Evolutionary conservation across 2,797 vertebrate species (phyloP).

Genomic region (Erpetoichthys calabaricus): DNA sequence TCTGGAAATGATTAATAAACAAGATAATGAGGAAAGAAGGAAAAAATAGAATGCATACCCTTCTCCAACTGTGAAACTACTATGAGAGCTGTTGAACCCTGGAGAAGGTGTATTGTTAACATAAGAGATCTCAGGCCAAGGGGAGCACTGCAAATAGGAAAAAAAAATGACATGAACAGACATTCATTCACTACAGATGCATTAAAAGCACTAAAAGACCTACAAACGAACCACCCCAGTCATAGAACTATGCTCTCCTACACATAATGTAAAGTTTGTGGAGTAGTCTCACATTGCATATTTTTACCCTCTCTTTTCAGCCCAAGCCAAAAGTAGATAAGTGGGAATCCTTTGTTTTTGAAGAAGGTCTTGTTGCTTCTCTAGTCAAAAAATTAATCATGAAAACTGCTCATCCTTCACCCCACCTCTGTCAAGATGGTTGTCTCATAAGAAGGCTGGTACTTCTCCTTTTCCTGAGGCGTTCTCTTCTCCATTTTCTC

Average conservation of each 20-base stretch:
- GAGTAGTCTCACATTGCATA: too few species aligned
- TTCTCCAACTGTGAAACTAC: constrained; percentile 75
- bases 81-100: constrained; percentile 78
- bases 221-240: neutral
- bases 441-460: constrained; percentile 59
- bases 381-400: too few species aligned
- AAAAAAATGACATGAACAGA: neutral
- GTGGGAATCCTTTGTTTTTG: too few species aligned
- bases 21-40: neutral
- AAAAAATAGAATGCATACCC: constrained; percentile 51
- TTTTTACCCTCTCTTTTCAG: too few species aligned
- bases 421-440: constrained; percentile 58
- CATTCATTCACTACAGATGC: too few species aligned
- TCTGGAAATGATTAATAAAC: neutral
- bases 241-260: too few species aligned
- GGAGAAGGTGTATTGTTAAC: constrained; percentile 77
- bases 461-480: constrained; percentile 64
- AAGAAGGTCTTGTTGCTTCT: too few species aligned
- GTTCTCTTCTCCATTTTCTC: constrained; percentile 73
- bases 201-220: neutral
- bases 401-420: too few species aligned
- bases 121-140: constrained; percentile 84
- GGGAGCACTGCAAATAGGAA: constrained; percentile 65
- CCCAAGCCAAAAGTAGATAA: too few species aligned
- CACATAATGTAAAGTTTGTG: neutral